A percentile compares a stretch with the other conserved stretches of the same genome.
Conservation (phyloP, 2,113 vertebrate species). For the Candoia aspera region DNA sequence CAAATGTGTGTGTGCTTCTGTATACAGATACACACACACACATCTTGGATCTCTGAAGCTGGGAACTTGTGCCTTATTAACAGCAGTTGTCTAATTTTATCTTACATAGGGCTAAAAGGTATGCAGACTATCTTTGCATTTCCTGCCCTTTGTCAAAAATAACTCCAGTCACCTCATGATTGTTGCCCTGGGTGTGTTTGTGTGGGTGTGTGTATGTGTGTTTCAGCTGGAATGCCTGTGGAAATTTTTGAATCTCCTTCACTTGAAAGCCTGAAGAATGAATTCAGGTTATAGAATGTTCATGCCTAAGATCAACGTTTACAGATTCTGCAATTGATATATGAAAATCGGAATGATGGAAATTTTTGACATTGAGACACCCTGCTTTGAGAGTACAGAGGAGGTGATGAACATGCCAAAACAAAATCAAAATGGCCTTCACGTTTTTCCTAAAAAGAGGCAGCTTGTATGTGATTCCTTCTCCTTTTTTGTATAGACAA, state of each 20-base stretch:
- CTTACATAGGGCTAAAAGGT: constrained; percentile 4
- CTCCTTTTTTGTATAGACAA: not conserved
- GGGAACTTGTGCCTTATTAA: constrained; percentile 21
- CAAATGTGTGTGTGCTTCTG: not conserved
- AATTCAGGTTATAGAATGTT: not conserved
- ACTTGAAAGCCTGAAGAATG: not conserved
- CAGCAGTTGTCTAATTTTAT: constrained; percentile 2
- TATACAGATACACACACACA: not conserved
- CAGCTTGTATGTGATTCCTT: not conserved
- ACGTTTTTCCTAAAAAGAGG: not conserved
- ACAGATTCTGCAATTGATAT: not conserved
- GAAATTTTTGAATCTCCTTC: not conserved
- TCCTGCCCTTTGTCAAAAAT: constrained; percentile 9
- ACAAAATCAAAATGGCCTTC: not conserved
- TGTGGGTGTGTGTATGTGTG: not conserved
- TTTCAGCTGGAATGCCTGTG: not conserved
- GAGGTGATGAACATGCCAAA: not conserved
- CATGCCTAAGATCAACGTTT: not conserved
- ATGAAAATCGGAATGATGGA: not conserved
- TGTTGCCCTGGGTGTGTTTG: not conserved
- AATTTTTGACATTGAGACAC: not conserved
- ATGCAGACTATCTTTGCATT: not conserved
- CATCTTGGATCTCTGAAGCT: not conserved
- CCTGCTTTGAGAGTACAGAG: not conserved
- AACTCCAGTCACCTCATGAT: not conserved